These are phyloP conservation scores for Ahaetulla prasina DNA, from an alignment of 2,113 vertebrate species.

Conservation along the genomic window DNA sequence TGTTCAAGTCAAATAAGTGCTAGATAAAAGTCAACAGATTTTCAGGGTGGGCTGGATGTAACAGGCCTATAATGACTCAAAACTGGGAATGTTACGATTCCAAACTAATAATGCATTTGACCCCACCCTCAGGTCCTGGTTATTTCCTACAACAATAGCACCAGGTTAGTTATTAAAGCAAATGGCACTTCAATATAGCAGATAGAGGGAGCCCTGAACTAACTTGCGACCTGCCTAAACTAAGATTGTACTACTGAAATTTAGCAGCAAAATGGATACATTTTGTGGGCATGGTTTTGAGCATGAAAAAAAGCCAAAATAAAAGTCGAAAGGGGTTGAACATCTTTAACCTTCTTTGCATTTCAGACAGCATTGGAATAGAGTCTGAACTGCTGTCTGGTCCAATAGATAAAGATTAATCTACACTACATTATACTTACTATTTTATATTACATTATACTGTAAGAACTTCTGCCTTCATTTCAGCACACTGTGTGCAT, in stretches of 20 bases:
- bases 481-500: background rate
- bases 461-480: background rate
- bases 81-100: background rate
- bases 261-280: background rate
- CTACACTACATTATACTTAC: background rate
- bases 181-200: background rate
- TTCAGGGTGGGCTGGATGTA: no score
- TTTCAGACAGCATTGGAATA: background rate
- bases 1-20: no score
- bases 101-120: background rate
- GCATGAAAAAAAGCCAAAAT: background rate
- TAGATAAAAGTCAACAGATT: no score
- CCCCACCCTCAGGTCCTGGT: background rate
- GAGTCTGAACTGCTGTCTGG: background rate
- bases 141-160: background rate
- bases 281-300: background rate
- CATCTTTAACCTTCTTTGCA: background rate
- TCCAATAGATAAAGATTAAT: background rate
- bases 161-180: background rate
- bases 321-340: background rate
- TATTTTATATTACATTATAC: background rate
- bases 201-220: background rate
- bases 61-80: background rate
- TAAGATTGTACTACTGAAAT: background rate
- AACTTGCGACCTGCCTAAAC: background rate